phyloP scores from a whole-genome alignment of 2,113 vertebrate species.

The Erythrocercus mccallii region DNA sequence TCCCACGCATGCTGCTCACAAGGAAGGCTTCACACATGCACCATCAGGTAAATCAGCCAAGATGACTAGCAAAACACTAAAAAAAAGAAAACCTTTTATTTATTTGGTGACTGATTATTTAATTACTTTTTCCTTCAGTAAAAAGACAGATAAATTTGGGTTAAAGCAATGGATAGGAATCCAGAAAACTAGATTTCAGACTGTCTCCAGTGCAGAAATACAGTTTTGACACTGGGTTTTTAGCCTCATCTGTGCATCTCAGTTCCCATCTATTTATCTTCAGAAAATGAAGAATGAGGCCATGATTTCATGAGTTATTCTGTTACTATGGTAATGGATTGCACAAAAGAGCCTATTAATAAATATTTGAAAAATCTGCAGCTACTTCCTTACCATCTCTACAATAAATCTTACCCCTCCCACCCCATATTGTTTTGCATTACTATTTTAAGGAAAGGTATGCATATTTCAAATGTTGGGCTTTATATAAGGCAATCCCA shows the following conservation, averaged over 20 bases:
- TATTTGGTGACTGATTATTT: not conserved
- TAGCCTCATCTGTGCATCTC: not conserved
- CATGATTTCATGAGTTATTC: not conserved
- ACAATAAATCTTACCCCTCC: not conserved
- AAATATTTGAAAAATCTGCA: conserved; percentile 3
- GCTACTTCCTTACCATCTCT: not conserved
- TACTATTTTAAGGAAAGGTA: not conserved
- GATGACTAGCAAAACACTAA: not conserved
- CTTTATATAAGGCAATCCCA: not conserved
- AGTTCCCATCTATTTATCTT: not conserved
- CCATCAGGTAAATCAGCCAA: not conserved
- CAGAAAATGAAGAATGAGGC: not conserved
- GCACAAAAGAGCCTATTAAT: not conserved
- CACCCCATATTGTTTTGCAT: not conserved
- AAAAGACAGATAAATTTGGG: not conserved
- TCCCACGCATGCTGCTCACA: not conserved
- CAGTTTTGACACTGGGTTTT: not conserved
- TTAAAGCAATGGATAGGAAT: not conserved
- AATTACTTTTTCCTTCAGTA: not conserved
- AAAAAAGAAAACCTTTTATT: not conserved
- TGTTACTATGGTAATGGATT: conserved; percentile 14
- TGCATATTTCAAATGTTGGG: not conserved
- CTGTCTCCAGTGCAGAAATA: not conserved
- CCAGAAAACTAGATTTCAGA: not conserved
- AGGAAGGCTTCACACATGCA: not conserved